Evolutionary conservation across 2,797 vertebrate species (phyloP).

Genomic region (Syndactyla subalaris): DNA sequence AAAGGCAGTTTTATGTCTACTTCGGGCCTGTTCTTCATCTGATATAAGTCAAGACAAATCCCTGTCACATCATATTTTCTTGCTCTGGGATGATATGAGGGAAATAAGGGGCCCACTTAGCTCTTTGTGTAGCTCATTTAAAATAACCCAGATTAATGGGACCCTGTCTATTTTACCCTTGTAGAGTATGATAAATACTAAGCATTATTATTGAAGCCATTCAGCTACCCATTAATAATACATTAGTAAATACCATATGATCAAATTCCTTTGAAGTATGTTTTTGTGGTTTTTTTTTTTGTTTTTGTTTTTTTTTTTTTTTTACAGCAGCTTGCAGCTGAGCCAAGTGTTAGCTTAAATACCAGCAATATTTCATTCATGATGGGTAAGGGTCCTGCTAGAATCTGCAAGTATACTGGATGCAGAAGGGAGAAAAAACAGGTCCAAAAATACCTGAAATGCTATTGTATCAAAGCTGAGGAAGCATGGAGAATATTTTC

Average conservation of each 20-base stretch:
- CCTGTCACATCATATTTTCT: conserved; percentile 5
- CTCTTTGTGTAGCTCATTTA: conserved; percentile 13
- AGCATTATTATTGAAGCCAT: conserved; percentile 22
- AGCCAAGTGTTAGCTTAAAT: neutral
- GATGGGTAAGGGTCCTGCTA: neutral
- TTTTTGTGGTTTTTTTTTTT: too few species aligned
- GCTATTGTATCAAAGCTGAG: neutral
- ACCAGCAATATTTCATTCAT: conserved; percentile 23
- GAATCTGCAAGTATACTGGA: neutral
- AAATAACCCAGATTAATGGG: conserved; percentile 47
- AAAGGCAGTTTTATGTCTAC: conserved; percentile 19
- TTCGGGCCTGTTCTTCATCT: neutral
- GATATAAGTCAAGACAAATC: neutral
- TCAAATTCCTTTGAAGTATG: neutral
- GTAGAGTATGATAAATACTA: conserved; percentile 15
- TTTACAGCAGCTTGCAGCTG: conserved; percentile 11
- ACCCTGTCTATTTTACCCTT: conserved; percentile 12
- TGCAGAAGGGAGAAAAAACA: neutral
- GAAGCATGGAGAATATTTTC: neutral
- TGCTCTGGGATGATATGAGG: neutral
- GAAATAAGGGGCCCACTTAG: neutral
- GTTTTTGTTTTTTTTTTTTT: neutral
- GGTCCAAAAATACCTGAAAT: neutral
- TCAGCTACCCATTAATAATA: conserved; percentile 38
- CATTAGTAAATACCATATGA: conserved; percentile 48